phyloP scores from a whole-genome alignment of 2,113 vertebrate species.

The Ranitomeya variabilis region DNA sequence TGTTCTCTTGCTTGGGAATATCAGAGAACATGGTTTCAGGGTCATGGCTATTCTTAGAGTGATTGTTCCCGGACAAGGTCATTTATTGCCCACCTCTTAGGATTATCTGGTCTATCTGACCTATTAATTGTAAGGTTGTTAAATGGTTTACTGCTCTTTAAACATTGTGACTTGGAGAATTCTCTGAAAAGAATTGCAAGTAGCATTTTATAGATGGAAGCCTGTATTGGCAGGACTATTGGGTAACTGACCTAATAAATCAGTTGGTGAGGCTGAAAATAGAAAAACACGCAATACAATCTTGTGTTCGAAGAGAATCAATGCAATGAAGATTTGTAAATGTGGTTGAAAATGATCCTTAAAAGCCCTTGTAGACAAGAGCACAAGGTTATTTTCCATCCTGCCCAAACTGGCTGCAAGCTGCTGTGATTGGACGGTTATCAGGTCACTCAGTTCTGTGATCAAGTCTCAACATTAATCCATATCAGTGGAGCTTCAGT shows the following conservation, averaged over 20 bases:
- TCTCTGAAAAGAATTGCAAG: background rate
- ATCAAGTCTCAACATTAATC: background rate
- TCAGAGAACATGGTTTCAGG: background rate
- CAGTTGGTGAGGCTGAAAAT: background rate
- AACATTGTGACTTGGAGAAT: background rate
- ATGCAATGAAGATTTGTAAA: background rate
- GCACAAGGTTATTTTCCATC: background rate
- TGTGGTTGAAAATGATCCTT: constrained; percentile 19
- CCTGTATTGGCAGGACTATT: background rate
- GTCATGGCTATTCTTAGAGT: background rate
- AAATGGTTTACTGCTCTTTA: background rate
- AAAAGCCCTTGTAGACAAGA: constrained; percentile 2
- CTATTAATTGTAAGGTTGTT: background rate
- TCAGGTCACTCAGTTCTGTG: background rate
- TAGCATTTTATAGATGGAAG: background rate
- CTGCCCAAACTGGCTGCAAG: background rate
- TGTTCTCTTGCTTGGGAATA: background rate
- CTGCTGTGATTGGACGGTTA: background rate
- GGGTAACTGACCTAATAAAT: background rate
- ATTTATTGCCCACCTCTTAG: background rate
- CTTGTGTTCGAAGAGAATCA: background rate
- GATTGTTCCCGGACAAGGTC: background rate
- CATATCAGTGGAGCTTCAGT: background rate
- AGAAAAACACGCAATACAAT: background rate
- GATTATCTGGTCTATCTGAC: background rate